phyloP scores from a whole-genome alignment of 35 echinoderm and acorn worm genomes.

The Amphiura filiformis region DNA sequence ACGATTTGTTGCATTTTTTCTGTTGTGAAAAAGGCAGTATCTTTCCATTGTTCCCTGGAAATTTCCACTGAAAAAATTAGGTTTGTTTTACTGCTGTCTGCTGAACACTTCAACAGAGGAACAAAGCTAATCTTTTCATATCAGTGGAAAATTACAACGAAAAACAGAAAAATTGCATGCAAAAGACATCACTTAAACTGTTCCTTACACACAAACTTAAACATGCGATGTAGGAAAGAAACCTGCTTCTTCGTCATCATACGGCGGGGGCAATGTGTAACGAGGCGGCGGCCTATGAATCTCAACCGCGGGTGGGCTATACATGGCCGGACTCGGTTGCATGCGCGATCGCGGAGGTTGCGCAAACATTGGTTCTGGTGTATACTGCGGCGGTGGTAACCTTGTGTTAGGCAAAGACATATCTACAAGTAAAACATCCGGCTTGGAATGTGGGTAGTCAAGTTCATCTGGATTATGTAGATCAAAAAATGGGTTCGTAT shows the following conservation, averaged over 20 bases:
- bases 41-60: too few species aligned
- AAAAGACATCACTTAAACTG: too few species aligned
- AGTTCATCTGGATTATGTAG: neutral
- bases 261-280: slow-evolving; percentile 47
- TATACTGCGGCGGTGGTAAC: slow-evolving; percentile 36
- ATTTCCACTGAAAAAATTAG: too few species aligned
- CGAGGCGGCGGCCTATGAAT: slow-evolving; percentile 27
- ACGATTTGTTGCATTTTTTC: too few species aligned
- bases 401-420: neutral
- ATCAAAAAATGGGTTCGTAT: slow-evolving; percentile 19
- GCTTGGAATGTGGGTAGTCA: neutral
- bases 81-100: too few species aligned
- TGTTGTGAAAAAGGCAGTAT: too few species aligned
- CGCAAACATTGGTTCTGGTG: slow-evolving; percentile 12
- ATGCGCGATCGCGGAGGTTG: neutral
- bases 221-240: slow-evolving; percentile 51
- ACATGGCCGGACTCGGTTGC: neutral
- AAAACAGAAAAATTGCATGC: too few species aligned
- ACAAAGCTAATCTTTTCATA: too few species aligned
- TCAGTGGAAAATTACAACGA: too few species aligned
- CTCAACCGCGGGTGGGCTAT: neutral
- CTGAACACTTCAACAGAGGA: too few species aligned
- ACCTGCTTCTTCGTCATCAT: slow-evolving; percentile 39
- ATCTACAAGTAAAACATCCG: neutral
- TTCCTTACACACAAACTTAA: neutral